Conservation (phyloP, 2,888 invertebrate species). For the Neuroscelio doddi region DNA sequence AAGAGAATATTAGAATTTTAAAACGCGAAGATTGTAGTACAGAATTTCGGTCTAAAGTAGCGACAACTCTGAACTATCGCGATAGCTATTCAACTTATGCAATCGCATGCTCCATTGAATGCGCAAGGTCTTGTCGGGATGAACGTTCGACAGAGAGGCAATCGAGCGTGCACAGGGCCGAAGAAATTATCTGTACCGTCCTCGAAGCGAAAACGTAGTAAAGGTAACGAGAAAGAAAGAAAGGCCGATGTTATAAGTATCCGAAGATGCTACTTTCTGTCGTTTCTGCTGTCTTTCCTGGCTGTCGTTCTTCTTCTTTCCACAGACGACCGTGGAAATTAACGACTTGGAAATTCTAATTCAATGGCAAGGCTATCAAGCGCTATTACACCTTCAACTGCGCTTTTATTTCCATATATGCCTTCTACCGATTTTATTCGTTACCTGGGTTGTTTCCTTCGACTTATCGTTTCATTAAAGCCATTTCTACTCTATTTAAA, state of each 20-base stretch:
- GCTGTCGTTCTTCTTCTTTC: slow-evolving; percentile 22
- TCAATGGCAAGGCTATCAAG: slow-evolving; percentile 60
- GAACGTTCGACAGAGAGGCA: slow-evolving; percentile 50
- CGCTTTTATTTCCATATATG: slow-evolving; percentile 21
- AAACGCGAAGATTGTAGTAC: slow-evolving; percentile 14
- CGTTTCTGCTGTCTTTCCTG: slow-evolving; percentile 9
- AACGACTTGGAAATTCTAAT: slow-evolving; percentile 64
- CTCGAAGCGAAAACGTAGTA: slow-evolving; percentile 19
- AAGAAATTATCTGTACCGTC: slow-evolving; percentile 49
- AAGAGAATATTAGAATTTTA: slow-evolving; percentile 7
- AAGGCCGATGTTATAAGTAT: slow-evolving; percentile 10
- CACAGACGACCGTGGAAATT: slow-evolving; percentile 51
- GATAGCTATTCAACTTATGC: slow-evolving; percentile 29
- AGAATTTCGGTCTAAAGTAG: slow-evolving; percentile 19
- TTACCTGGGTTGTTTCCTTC: slow-evolving; percentile 10
- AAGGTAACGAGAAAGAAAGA: slow-evolving; percentile 28
- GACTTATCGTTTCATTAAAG: too few species aligned
- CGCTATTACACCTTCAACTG: slow-evolving; percentile 13
- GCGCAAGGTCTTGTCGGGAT: slow-evolving; percentile 52
- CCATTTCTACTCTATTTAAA: too few species aligned
- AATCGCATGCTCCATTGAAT: slow-evolving; percentile 51
- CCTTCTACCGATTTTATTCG: slow-evolving; percentile 16
- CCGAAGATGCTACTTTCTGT: slow-evolving; percentile 19
- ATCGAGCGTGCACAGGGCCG: slow-evolving; percentile 55
- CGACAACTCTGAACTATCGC: slow-evolving; percentile 19